Conservation (phyloP, 2,888 invertebrate species). For the Thecocarcelia acutangulata region DNA sequence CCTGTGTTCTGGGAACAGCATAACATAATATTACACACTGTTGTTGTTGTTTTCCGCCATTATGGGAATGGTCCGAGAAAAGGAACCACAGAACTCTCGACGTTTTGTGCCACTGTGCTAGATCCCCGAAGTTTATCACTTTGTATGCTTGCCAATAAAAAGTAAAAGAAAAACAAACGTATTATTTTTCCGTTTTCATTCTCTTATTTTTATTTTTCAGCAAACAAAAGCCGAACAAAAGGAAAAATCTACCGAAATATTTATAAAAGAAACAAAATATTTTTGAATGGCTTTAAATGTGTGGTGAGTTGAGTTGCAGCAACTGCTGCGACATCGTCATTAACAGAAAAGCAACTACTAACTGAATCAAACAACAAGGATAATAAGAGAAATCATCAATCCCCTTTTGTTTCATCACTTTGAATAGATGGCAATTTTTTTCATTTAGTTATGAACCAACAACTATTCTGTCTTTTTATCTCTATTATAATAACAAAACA, state of each 20-base stretch:
- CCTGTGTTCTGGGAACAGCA: too few relatives aligned
- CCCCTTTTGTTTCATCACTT: constrained; percentile 49
- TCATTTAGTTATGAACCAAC: constrained; percentile 2
- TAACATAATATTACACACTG: too few relatives aligned
- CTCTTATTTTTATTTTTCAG: constrained; percentile 22
- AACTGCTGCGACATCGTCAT: constrained; percentile 11
- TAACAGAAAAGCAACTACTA: constrained; percentile 38
- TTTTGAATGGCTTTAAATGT: constrained; percentile 52
- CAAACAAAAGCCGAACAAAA: constrained; percentile 62
- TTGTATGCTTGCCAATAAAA: constrained; percentile 47
- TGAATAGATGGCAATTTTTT: constrained; percentile 14
- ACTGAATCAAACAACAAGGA: constrained; percentile 26
- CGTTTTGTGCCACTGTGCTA: too few relatives aligned
- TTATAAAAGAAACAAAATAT: constrained; percentile 64
- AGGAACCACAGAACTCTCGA: too few relatives aligned
- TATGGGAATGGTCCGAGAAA: too few relatives aligned
- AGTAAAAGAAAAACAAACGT: too few relatives aligned
- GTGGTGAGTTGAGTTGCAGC: constrained; percentile 17
- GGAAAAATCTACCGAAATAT: constrained; percentile 38
- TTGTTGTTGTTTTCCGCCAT: too few relatives aligned
- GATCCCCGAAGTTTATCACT: constrained; percentile 35
- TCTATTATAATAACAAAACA: too few relatives aligned
- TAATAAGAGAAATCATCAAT: constrained; percentile 50
- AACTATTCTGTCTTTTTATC: too few relatives aligned
- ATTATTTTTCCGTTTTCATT: constrained; percentile 52